These are phyloP conservation scores for Beaufortia kweichowensis DNA, from an alignment of 2,113 vertebrate species.

Conservation along the genomic window DNA sequence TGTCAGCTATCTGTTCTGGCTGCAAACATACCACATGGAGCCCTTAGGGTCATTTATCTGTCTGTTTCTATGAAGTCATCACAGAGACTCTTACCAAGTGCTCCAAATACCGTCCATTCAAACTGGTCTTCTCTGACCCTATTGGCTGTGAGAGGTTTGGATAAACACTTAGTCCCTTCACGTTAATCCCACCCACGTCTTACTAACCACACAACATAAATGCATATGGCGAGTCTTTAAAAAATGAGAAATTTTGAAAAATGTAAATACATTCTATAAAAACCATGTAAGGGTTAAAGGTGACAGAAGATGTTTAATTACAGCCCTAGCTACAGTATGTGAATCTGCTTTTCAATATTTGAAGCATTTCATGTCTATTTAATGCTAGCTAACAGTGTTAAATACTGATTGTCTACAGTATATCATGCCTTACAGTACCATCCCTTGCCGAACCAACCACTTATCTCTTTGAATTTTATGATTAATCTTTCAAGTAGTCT, in stretches of 20 bases:
- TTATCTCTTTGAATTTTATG: neutral
- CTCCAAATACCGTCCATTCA: slow-evolving; percentile 5
- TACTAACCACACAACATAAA: slow-evolving; percentile 7
- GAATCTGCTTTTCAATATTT: too few relatives aligned
- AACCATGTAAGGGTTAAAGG: neutral
- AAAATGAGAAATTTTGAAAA: too few relatives aligned
- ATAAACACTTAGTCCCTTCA: slow-evolving; percentile 38
- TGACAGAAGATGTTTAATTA: neutral
- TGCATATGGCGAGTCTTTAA: neutral
- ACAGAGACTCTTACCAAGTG: slow-evolving; percentile 1
- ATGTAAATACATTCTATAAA: too few relatives aligned
- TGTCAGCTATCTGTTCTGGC: slow-evolving; percentile 6
- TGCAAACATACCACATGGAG: slow-evolving; percentile 39
- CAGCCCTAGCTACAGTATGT: too few relatives aligned
- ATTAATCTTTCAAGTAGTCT: neutral
- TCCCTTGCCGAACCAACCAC: too few relatives aligned
- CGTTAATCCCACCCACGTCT: neutral
- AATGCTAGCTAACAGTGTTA: too few relatives aligned
- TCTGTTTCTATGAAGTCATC: slow-evolving; percentile 46
- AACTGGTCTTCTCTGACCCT: neutral
- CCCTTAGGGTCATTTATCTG: slow-evolving; percentile 41
- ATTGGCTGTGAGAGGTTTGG: slow-evolving; percentile 28
- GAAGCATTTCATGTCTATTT: too few relatives aligned
- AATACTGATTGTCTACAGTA: too few relatives aligned
- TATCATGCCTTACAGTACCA: too few relatives aligned